These are phyloP conservation scores for Pimephales promelas DNA, from an alignment of 2,113 vertebrate species.

Conservation along the genomic window DNA sequence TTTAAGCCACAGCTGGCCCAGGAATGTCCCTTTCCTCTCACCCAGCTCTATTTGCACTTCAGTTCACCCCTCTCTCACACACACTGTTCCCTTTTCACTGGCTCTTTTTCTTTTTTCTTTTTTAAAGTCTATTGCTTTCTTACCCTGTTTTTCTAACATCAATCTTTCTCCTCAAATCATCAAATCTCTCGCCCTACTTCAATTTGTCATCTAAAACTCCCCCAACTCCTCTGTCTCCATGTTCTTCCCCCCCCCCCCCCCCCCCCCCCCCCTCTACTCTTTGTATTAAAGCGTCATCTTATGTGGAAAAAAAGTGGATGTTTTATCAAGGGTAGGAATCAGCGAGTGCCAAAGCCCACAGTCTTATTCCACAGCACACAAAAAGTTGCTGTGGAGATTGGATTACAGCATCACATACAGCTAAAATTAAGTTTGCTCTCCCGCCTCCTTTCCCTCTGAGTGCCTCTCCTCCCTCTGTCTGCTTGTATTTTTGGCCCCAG, in stretches of 20 bases:
- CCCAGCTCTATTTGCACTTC: slow-evolving; percentile 64
- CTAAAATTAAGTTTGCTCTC: slow-evolving; percentile 67
- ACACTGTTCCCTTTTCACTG: slow-evolving; percentile 42
- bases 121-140: not conserved
- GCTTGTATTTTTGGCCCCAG: slow-evolving; percentile 33
- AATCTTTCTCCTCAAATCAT: slow-evolving; percentile 56
- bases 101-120: not conserved
- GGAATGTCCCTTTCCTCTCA: slow-evolving; percentile 70
- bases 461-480: slow-evolving; percentile 48
- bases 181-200: slow-evolving; percentile 24
- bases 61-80: slow-evolving; percentile 55
- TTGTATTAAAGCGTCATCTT: slow-evolving; percentile 60
- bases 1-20: slow-evolving; percentile 78
- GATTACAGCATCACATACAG: slow-evolving; percentile 63
- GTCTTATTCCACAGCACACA: slow-evolving; percentile 65
- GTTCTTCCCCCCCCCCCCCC: slow-evolving; percentile 31
- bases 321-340: slow-evolving; percentile 40
- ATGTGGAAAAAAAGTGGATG: slow-evolving; percentile 53
- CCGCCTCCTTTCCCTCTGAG: slow-evolving; percentile 57
- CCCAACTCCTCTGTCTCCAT: slow-evolving; percentile 37
- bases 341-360: slow-evolving; percentile 71
- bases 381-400: slow-evolving; percentile 74
- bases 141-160: slow-evolving; percentile 39
- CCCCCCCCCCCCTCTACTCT: slow-evolving; percentile 17
- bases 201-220: slow-evolving; percentile 44